These are phyloP conservation scores for Napeogenes sylphis DNA, from an alignment of 2,888 invertebrate species.

Conservation along the genomic window DNA sequence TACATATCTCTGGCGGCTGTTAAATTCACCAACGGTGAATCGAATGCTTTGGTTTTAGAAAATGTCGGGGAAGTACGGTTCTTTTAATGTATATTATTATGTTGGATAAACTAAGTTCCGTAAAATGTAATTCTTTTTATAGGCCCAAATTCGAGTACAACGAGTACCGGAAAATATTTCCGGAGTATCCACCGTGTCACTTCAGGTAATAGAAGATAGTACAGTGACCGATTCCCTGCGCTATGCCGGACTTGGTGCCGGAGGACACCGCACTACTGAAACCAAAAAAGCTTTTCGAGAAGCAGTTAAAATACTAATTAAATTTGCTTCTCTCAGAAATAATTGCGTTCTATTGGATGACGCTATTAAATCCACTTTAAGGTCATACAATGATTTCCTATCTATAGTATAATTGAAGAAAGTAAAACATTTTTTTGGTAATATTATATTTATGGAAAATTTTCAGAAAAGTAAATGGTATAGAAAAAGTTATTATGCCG, in stretches of 20 bases:
- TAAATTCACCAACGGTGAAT: constrained; percentile 70
- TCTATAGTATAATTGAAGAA: not conserved
- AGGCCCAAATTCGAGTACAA: constrained; percentile 68
- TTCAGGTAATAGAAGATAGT: constrained; percentile 58
- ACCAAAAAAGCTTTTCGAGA: constrained; percentile 65
- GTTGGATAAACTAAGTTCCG: not conserved
- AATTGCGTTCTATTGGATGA: constrained; percentile 60
- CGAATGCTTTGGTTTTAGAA: constrained; percentile 67
- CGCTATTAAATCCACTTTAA: constrained; percentile 59
- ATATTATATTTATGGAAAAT: not conserved
- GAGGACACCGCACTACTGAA: constrained; percentile 64
- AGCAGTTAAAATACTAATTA: constrained; percentile 62
- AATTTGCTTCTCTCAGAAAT: constrained; percentile 70
- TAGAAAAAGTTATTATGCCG: constrained; percentile 71
- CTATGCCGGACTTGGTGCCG: constrained; percentile 64
- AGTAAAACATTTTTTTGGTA: not conserved
- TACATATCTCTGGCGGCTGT: constrained; percentile 68
- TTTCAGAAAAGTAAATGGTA: constrained; percentile 70
- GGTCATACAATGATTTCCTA: constrained; percentile 39
- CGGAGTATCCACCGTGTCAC: constrained; percentile 59
- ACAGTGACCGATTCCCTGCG: constrained; percentile 53
- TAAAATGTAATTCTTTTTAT: not conserved
- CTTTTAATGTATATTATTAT: constrained; percentile 4
- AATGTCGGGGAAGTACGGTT: constrained; percentile 62
- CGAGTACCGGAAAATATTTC: constrained; percentile 65